phyloP scores from a whole-genome alignment of 2,888 invertebrate genomes.

The Nemurella pictetii region DNA sequence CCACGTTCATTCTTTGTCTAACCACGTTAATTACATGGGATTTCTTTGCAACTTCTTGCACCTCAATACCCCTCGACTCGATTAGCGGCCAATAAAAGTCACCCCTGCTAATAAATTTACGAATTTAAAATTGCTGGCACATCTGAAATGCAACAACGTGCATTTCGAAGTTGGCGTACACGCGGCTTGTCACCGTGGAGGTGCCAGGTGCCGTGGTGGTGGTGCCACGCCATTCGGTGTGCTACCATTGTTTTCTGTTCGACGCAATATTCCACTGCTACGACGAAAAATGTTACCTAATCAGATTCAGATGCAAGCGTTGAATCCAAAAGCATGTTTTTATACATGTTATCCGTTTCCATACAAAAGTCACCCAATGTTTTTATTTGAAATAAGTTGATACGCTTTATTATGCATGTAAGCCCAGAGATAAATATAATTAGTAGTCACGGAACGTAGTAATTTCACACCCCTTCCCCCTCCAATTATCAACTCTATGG shows the following conservation, averaged over 20 bases:
- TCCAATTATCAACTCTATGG: neutral
- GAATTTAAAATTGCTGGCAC: neutral
- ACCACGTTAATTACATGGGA: neutral
- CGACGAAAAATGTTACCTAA: neutral
- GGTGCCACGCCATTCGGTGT: neutral
- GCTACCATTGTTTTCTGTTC: neutral
- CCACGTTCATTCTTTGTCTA: slow-evolving; percentile 3
- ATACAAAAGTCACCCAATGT: neutral
- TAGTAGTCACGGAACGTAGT: neutral
- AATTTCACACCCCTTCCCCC: slow-evolving; percentile 17
- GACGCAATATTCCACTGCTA: neutral
- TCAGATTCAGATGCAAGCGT: neutral
- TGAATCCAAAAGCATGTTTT: neutral
- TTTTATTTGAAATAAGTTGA: slow-evolving; percentile 8
- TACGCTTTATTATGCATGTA: slow-evolving; percentile 8
- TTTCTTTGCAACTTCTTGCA: neutral
- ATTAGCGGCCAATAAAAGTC: neutral
- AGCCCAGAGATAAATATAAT: neutral
- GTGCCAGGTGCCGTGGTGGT: neutral
- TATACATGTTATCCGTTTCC: neutral
- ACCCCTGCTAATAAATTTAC: neutral
- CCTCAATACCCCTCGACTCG: neutral
- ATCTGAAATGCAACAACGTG: neutral
- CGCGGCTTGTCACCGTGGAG: no score
- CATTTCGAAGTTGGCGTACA: neutral